Evolutionary conservation across 2,888 invertebrate genomes (phyloP), one percentile per base, ranked within the genome.

Genomic region (Scaptomyza flava): DNA sequence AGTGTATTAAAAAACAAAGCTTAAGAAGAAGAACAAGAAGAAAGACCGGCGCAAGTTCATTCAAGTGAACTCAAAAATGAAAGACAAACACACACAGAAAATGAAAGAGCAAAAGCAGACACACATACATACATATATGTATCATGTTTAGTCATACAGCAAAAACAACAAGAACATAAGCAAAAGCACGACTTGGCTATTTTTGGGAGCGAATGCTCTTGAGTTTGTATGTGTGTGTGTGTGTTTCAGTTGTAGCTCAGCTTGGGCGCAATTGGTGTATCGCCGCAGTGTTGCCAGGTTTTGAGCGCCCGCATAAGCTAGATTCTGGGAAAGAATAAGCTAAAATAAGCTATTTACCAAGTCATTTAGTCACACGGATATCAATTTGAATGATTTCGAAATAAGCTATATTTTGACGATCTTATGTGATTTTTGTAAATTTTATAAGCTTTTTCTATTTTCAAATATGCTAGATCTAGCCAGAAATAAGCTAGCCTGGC

Each of bases 151-250:
- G 82, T 82, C 84, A 82, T 80, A 69, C 58, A 72, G 33, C 27
- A 23, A 2, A 23, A 23, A 23, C 23, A 23, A 23, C 23, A 23
- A 23, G 1, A 23, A 23, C 23, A 23, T 2, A 23, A 23, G 23
- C 57, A 60, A 20, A 58, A 54, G 8, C 30, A 60, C 14, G 75
- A 78, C 78, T 83, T 82, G 69, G 83, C 81, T 82, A 81, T 83
- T 82, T 82, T 82, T 73, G 84, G 81, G 81, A 81, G 79, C 79
- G 77, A 81, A 72, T 45, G 79, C 72, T 81, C 79, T 67, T 67
- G 59, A 66, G 77, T 64, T 69, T 56, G 51, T 52, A 50, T 53
- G 68, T 53, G 54, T 53, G 41, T 50, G 43, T 45, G 54, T 53
- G 62, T 80, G 80, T 68, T 71, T 80, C 77, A 67, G 66, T 65